Percentiles rank a stretch among this genome's conserved stretches.
Evolutionary conservation across 2,888 invertebrate species (phyloP).

Genomic region (Cheiracanthium punctorium): DNA sequence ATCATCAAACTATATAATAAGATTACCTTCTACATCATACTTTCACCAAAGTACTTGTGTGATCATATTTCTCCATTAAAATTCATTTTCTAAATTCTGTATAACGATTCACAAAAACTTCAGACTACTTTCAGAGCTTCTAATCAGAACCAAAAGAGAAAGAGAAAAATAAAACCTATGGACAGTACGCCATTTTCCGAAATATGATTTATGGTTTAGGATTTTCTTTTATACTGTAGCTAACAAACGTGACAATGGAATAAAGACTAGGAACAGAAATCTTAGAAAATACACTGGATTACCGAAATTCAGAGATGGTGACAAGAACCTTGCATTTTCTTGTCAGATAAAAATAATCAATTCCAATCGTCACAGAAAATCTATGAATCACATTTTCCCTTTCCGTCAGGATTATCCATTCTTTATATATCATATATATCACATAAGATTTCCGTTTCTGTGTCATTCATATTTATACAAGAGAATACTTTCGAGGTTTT

Average conservation of each 20-base stretch:
- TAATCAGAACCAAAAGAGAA: too few relatives aligned
- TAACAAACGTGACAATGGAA: conserved; percentile 4
- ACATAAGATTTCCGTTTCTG: not conserved
- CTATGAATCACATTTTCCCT: not conserved
- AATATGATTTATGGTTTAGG: not conserved
- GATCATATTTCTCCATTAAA: too few relatives aligned
- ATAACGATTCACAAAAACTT: too few relatives aligned
- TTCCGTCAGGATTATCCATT: not conserved
- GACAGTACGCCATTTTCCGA: not conserved
- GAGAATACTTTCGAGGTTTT: not conserved
- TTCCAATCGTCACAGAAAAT: conserved; percentile 1
- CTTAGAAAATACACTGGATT: not conserved
- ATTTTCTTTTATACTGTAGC: not conserved
- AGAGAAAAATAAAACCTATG: not conserved
- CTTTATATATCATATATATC: not conserved
- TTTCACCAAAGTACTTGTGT: too few relatives aligned
- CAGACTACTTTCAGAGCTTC: too few relatives aligned
- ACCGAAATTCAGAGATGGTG: not conserved
- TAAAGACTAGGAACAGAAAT: conserved; percentile 5
- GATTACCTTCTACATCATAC: too few relatives aligned
- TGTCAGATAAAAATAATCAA: conserved; percentile 7
- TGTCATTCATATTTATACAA: not conserved
- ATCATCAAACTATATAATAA: too few relatives aligned
- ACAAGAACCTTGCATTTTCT: not conserved
- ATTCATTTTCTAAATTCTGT: too few relatives aligned